These are phyloP conservation scores for Dolichoris vasculosae DNA, from an alignment of 1,140 invertebrate genomes.

Conservation along the genomic window DNA sequence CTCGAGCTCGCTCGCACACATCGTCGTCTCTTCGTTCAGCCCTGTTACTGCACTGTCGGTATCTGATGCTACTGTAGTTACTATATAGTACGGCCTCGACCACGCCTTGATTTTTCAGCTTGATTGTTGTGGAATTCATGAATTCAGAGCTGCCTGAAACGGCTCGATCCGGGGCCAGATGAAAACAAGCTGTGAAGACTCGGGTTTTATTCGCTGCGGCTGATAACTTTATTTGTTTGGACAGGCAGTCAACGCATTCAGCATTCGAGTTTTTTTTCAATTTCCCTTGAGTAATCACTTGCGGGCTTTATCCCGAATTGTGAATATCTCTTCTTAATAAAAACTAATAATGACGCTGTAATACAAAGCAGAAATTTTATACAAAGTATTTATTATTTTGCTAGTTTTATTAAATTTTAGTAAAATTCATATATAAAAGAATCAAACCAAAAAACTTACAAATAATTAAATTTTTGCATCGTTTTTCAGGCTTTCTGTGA, in stretches of 20 bases:
- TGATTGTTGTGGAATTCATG: neutral
- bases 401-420: too few species aligned
- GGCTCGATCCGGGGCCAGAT: too few species aligned
- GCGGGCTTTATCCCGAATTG: neutral
- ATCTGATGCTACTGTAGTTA: neutral
- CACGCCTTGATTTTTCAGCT: conserved; percentile 16
- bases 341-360: conserved; percentile 6
- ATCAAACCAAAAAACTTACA: too few species aligned
- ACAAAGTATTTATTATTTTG: too few species aligned
- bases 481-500: too few species aligned
- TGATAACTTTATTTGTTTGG: neutral
- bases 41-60: neutral
- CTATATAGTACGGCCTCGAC: neutral
- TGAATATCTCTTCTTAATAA: conserved; percentile 23
- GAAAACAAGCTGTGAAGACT: too few species aligned
- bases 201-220: too few species aligned
- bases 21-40: neutral
- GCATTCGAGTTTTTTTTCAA: neutral
- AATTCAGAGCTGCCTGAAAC: too few species aligned
- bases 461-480: too few species aligned
- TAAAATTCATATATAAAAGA: too few species aligned
- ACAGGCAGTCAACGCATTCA: neutral
- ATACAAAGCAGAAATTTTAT: too few species aligned
- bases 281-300: conserved; percentile 30
- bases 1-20: neutral